phyloP scores from a whole-genome alignment of 2,113 vertebrate genomes.

The Coturnix japonica region DNA sequence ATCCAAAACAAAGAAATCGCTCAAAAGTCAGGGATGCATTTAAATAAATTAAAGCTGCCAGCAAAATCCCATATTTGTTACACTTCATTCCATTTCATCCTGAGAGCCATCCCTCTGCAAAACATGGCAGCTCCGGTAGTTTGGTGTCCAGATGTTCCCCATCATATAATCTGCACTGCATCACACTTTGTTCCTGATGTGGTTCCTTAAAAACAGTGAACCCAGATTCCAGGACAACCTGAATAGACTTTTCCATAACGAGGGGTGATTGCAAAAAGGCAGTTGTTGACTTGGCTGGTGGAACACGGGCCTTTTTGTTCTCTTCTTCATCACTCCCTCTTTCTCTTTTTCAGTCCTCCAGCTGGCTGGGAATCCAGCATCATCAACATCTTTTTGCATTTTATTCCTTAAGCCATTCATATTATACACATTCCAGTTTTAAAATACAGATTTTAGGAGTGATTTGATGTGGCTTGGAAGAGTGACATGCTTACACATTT shows the following conservation, averaged over 20 bases:
- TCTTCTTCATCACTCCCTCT: neutral
- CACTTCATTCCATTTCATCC: slow-evolving; percentile 16
- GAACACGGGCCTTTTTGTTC: slow-evolving; percentile 38
- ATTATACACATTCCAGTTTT: slow-evolving; percentile 63
- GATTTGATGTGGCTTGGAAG: slow-evolving; percentile 74
- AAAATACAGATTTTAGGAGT: slow-evolving; percentile 67
- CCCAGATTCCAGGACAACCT: slow-evolving; percentile 47
- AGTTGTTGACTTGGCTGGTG: slow-evolving; percentile 28
- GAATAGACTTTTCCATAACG: slow-evolving; percentile 45
- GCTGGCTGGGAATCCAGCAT: slow-evolving; percentile 41
- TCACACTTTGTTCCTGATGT: neutral
- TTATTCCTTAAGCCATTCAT: slow-evolving; percentile 49
- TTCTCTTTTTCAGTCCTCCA: slow-evolving; percentile 43
- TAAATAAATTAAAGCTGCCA: slow-evolving; percentile 51
- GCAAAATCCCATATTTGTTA: slow-evolving; percentile 24
- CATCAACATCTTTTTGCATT: slow-evolving; percentile 69
- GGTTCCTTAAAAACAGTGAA: slow-evolving; percentile 50
- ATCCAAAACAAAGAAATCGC: slow-evolving; percentile 62
- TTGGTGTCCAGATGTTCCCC: slow-evolving; percentile 57
- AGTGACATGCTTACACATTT: slow-evolving; percentile 63
- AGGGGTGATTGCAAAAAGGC: neutral
- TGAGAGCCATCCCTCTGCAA: slow-evolving; percentile 24
- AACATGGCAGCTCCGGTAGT: slow-evolving; percentile 35
- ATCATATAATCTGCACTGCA: neutral
- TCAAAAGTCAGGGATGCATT: slow-evolving; percentile 51